phyloP scores from a whole-genome alignment of 1,140 invertebrate species.

The Drosophila sulfurigaster region DNA sequence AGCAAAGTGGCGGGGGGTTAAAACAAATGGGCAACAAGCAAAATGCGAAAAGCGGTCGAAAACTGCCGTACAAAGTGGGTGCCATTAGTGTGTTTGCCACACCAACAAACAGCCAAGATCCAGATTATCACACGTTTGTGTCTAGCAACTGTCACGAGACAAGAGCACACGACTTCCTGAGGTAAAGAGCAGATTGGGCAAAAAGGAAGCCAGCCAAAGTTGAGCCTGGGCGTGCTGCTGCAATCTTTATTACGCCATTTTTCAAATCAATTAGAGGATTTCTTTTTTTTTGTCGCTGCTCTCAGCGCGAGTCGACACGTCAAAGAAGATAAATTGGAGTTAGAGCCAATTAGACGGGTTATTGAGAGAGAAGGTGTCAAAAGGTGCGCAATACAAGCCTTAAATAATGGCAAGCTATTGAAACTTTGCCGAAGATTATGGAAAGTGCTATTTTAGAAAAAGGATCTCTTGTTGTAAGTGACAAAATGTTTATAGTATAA shows the following conservation, averaged over 20 bases:
- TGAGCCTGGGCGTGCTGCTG: conserved; percentile 22
- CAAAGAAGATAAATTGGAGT: conserved; percentile 25
- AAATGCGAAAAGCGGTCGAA: conserved; percentile 45
- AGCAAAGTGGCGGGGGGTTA: not conserved
- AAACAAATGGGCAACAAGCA: conserved; percentile 60
- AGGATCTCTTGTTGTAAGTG: no score
- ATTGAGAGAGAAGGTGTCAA: conserved; percentile 15
- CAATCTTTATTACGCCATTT: conserved; percentile 57
- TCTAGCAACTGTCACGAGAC: conserved; percentile 25
- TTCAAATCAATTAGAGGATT: conserved; percentile 70
- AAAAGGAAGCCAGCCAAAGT: conserved; percentile 5
- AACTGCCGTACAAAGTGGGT: conserved; percentile 68
- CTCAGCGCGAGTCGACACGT: conserved; percentile 25
- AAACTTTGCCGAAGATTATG: no score
- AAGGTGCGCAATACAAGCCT: not conserved
- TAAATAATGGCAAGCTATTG: not conserved
- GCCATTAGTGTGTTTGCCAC: conserved; percentile 68
- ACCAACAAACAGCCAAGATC: conserved; percentile 18
- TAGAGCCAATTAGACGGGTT: conserved; percentile 13
- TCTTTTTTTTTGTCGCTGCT: conserved; percentile 6
- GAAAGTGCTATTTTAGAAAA: no score
- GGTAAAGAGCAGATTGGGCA: conserved; percentile 14
- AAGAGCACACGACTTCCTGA: conserved; percentile 21
- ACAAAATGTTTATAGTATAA: no score
- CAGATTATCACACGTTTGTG: conserved; percentile 75